Conservation (phyloP, 1,140 invertebrate genomes). For the Zaprionus davidi region DNA sequence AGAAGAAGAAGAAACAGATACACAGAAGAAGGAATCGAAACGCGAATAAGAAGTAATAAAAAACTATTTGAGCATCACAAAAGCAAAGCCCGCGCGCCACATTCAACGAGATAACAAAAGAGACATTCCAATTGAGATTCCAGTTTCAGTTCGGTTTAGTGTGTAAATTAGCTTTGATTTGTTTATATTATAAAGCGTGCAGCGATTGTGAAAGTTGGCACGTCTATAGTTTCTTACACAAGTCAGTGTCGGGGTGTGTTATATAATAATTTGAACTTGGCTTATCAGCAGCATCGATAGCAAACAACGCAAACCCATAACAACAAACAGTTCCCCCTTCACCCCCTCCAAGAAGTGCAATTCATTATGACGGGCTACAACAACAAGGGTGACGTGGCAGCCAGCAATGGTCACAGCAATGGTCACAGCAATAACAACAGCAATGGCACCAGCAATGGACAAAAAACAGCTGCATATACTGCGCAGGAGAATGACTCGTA, state of each 20-base stretch:
- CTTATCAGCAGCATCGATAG: slow-evolving; percentile 19
- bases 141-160: slow-evolving; percentile 16
- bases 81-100: neutral
- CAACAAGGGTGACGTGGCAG: slow-evolving; percentile 58
- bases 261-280: slow-evolving; percentile 26
- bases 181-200: slow-evolving; percentile 20
- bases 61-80: slow-evolving; percentile 25
- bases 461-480: slow-evolving; percentile 44
- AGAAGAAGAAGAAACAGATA: too few relatives aligned
- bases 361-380: slow-evolving; percentile 67
- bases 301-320: neutral
- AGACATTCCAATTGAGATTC: slow-evolving; percentile 34
- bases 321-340: neutral
- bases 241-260: slow-evolving; percentile 1
- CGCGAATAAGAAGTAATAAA: slow-evolving; percentile 27
- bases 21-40: slow-evolving; percentile 19
- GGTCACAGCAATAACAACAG: slow-evolving; percentile 36
- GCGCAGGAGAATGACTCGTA: slow-evolving; percentile 67
- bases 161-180: slow-evolving; percentile 58
- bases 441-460: slow-evolving; percentile 40
- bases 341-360: slow-evolving; percentile 1
- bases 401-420: slow-evolving; percentile 56
- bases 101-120: slow-evolving; percentile 18
- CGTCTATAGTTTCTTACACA: slow-evolving; percentile 38
- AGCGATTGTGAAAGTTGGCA: slow-evolving; percentile 37